Evolutionary conservation across 2,888 invertebrate genomes (phyloP).

Genomic region (Yponomeuta cagnagella): DNA sequence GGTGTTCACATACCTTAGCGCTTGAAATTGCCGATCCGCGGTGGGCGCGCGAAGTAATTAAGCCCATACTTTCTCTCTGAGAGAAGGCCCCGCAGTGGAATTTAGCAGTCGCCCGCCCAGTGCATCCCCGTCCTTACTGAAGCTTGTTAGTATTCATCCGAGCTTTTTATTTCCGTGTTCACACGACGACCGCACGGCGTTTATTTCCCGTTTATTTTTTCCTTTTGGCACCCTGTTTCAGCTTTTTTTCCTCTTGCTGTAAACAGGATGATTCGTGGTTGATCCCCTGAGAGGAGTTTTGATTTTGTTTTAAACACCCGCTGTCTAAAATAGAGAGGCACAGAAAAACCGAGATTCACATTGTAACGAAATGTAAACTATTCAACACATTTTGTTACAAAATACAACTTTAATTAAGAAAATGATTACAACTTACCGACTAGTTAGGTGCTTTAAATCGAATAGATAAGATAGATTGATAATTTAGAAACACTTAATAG

Average conservation of each 20-base stretch:
- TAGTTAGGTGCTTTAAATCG: too few species aligned
- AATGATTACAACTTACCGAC: too few species aligned
- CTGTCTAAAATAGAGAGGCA: neutral
- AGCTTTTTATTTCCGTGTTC: slow-evolving; percentile 29
- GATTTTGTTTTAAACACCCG: slow-evolving; percentile 6
- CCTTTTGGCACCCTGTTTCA: neutral
- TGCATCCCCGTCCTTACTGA: slow-evolving; percentile 23
- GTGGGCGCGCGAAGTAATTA: too few species aligned
- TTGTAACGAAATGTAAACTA: too few species aligned
- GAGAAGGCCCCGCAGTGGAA: too few species aligned
- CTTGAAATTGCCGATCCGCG: too few species aligned
- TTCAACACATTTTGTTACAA: too few species aligned
- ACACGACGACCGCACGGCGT: slow-evolving; percentile 20
- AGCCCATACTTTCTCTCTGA: slow-evolving; percentile 11
- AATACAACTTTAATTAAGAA: too few species aligned
- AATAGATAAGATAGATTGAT: too few species aligned
- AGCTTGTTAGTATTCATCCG: slow-evolving; percentile 43
- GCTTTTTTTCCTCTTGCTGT: neutral
- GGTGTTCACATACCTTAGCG: too few species aligned
- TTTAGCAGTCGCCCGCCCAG: slow-evolving; percentile 17
- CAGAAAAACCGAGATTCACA: neutral
- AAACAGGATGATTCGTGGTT: neutral
- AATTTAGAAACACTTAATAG: too few species aligned
- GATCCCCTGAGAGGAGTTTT: slow-evolving; percentile 2
- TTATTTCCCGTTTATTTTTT: slow-evolving; percentile 25